A percentile compares a stretch with the other conserved stretches of the same genome.
Conservation (phyloP, 2,888 invertebrate genomes). For the Clistopyga incitator region DNA sequence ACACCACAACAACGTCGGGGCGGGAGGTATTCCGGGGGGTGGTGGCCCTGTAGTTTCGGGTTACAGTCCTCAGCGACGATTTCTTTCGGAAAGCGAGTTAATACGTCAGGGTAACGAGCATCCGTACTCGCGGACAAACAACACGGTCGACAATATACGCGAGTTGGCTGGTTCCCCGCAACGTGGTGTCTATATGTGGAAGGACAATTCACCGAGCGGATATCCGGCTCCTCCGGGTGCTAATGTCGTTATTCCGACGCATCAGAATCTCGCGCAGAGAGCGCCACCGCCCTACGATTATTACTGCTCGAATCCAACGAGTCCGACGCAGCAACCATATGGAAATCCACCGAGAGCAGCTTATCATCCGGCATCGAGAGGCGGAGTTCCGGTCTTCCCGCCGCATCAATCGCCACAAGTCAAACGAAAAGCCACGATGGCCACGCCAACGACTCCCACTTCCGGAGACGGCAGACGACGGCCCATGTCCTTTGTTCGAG, state of each 20-base stretch:
- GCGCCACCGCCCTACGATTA: slow-evolving; percentile 84
- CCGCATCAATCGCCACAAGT: slow-evolving; percentile 81
- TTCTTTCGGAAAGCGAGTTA: slow-evolving; percentile 91
- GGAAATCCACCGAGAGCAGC: slow-evolving; percentile 82
- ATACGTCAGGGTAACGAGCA: slow-evolving; percentile 83
- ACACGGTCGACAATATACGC: slow-evolving; percentile 94
- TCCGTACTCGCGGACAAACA: slow-evolving; percentile 89
- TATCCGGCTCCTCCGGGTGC: slow-evolving; percentile 79
- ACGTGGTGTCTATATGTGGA: slow-evolving; percentile 92
- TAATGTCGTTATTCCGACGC: slow-evolving; percentile 65
- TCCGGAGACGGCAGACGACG: slow-evolving; percentile 86
- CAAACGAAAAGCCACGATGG: slow-evolving; percentile 78
- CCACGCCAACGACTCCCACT: slow-evolving; percentile 84
- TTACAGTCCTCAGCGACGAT: slow-evolving; percentile 85
- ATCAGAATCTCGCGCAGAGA: slow-evolving; percentile 71
- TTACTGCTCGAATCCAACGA: slow-evolving; percentile 90
- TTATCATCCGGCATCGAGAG: slow-evolving; percentile 88
- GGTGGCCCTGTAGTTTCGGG: slow-evolving; percentile 78
- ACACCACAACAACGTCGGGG: slow-evolving; percentile 73
- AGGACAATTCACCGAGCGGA: slow-evolving; percentile 89
- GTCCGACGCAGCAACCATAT: slow-evolving; percentile 87
- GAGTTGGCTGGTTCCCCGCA: slow-evolving; percentile 95
- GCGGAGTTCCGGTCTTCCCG: slow-evolving; percentile 90
- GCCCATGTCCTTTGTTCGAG: slow-evolving; percentile 95
- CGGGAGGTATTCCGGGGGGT: slow-evolving; percentile 59